Percentiles rank a stretch among this genome's conserved stretches.
Evolutionary conservation across 2,113 vertebrate genomes (phyloP).

Genomic region (Alethe diademata): DNA sequence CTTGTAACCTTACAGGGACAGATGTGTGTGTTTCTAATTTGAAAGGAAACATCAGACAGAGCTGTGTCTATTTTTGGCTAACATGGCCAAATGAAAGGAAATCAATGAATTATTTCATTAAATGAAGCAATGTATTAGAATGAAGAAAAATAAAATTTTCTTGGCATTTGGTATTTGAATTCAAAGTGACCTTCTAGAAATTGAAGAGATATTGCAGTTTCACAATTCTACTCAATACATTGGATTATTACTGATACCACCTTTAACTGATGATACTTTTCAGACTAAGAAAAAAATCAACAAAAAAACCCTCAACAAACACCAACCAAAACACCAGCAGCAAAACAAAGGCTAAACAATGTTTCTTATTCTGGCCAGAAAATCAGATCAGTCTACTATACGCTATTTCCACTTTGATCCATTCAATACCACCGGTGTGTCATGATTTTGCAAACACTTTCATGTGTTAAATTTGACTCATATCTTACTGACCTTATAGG

Average conservation of each 20-base stretch:
- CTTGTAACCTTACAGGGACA: not conserved
- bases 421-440: not conserved
- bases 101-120: not conserved
- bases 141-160: not conserved
- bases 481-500: not conserved
- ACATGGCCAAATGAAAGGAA: not conserved
- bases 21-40: not conserved
- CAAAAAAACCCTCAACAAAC: accelerated
- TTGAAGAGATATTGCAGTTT: not conserved
- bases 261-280: not conserved
- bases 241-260: not conserved
- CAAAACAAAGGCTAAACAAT: not conserved
- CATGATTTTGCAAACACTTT: not conserved
- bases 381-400: not conserved
- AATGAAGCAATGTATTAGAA: not conserved
- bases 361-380: not conserved
- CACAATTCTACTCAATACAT: not conserved
- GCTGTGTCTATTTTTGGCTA: not conserved
- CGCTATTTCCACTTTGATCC: not conserved
- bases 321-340: not conserved
- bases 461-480: not conserved
- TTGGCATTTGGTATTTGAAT: not conserved
- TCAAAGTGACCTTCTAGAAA: not conserved
- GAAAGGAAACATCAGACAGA: not conserved
- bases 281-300: not conserved